Base-by-base conservation (phyloP, 2,797 vertebrate species). In the Myioborus melanocephalus region DNA sequence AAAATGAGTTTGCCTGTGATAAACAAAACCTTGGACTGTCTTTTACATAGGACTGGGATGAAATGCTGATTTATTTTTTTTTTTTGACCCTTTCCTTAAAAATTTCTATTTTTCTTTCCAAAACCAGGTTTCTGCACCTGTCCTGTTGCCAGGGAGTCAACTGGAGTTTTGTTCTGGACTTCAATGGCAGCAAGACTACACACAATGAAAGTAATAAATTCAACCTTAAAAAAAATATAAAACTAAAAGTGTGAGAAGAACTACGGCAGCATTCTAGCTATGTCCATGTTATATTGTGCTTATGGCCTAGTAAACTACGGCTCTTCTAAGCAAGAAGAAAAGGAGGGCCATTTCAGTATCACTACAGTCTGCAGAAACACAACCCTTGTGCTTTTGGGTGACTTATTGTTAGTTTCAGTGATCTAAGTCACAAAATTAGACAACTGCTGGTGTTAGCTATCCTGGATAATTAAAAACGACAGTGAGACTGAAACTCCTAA, bases 351-450 rank as follows among this genome's bases (percentile, higher is more conserved):
- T 95, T 92, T 91, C 82, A 71, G 93, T 96, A 95, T 92, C 95
- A 96, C 90, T 96, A 95, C 83, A 76, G 91, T 84, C 56, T 57
- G 87, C 95, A 96, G 96, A 97, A 98, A 97, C 96, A 97, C 85
- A 94, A 96, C 72, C 83, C 95, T 98, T 98, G 98, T 98, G 98
- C 98, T 98, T 98, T 97, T 96, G 70, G 75, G 97, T 97, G 95
- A 97, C 96, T 98, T 94, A 77, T 46, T 93, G 68, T 95, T 97
- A 89, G 84, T 84, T 93, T 95, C 86, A 89, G 90, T 93, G 89
- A 95, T 94, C 84, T 61, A 94, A 96, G 89, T 91, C 94, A 97
- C 95, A 91, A 68, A 90, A 93, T 72, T 78, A 83, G 79, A 95
- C 50, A 95, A 88, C 81, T 97, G 97, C 96, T 97, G 97, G 96